phyloP scores from a whole-genome alignment of 2,888 invertebrate genomes.

The Drosophila yooni region DNA sequence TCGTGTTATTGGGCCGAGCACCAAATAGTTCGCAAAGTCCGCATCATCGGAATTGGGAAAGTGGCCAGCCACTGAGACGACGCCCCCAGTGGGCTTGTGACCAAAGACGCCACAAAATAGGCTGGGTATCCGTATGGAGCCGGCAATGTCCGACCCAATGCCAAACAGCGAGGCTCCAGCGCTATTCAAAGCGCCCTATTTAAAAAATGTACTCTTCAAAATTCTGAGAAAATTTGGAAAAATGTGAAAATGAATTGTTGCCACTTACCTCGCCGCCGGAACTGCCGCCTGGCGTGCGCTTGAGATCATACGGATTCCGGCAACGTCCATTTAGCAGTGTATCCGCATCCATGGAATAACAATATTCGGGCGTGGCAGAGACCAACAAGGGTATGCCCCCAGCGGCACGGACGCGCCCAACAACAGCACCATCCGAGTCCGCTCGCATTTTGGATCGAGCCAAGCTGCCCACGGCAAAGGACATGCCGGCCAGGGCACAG shows the following conservation, averaged over 20 bases:
- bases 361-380: slow-evolving; percentile 94
- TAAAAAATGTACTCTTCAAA: background rate
- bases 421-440: slow-evolving; percentile 88
- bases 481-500: slow-evolving; percentile 88
- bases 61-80: slow-evolving; percentile 87
- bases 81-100: slow-evolving; percentile 92
- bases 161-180: slow-evolving; percentile 91
- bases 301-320: slow-evolving; percentile 92
- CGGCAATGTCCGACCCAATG: slow-evolving; percentile 94
- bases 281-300: slow-evolving; percentile 92
- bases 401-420: slow-evolving; percentile 88
- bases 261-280: slow-evolving; percentile 92
- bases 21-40: slow-evolving; percentile 86
- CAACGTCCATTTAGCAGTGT: slow-evolving; percentile 92
- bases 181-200: slow-evolving; percentile 89
- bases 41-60: slow-evolving; percentile 86
- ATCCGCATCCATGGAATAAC: slow-evolving; percentile 94
- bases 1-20: slow-evolving; percentile 91
- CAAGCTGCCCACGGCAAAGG: slow-evolving; percentile 89
- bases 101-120: slow-evolving; percentile 95
- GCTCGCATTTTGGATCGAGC: slow-evolving; percentile 86
- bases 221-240: background rate
- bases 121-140: slow-evolving; percentile 94
- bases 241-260: background rate
- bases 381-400: slow-evolving; percentile 93